phyloP scores from a whole-genome alignment of 2,888 invertebrate species.

The Venusia cambrica region DNA sequence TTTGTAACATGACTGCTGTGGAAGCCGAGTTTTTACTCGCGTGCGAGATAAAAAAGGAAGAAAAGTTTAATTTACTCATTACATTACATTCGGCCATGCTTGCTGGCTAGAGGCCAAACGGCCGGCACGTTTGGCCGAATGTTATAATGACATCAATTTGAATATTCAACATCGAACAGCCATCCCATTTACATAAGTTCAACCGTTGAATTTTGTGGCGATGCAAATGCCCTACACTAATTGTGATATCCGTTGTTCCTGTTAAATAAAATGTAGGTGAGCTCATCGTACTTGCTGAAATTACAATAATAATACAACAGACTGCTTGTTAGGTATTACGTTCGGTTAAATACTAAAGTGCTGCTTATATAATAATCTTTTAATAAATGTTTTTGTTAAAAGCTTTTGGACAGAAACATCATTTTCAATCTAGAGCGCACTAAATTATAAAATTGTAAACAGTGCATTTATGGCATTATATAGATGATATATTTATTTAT shows the following conservation, averaged over 20 bases:
- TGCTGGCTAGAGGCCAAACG: slow-evolving; percentile 74
- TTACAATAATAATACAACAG: slow-evolving; percentile 10
- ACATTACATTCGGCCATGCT: slow-evolving; percentile 59
- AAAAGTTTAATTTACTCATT: slow-evolving; percentile 74
- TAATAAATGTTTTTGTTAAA: too few species aligned
- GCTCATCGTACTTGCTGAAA: slow-evolving; percentile 25
- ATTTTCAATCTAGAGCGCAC: too few species aligned
- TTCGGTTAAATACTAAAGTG: too few species aligned
- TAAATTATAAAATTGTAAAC: too few species aligned
- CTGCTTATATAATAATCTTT: too few species aligned
- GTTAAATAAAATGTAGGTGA: slow-evolving; percentile 40
- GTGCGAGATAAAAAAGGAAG: slow-evolving; percentile 56
- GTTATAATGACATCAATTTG: slow-evolving; percentile 82
- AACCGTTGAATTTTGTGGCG: slow-evolving; percentile 76
- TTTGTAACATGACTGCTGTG: slow-evolving; percentile 37
- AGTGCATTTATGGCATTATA: too few species aligned
- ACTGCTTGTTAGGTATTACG: slow-evolving; percentile 4
- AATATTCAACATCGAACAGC: slow-evolving; percentile 80
- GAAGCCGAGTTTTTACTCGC: slow-evolving; percentile 47
- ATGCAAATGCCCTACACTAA: slow-evolving; percentile 74
- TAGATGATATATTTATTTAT: too few species aligned
- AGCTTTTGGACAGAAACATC: too few species aligned
- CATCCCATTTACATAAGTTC: slow-evolving; percentile 78
- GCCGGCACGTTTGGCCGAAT: slow-evolving; percentile 67
- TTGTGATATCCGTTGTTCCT: slow-evolving; percentile 65